Conservation (phyloP, 2,113 vertebrate genomes). For the Pelecanoides urinatrix region DNA sequence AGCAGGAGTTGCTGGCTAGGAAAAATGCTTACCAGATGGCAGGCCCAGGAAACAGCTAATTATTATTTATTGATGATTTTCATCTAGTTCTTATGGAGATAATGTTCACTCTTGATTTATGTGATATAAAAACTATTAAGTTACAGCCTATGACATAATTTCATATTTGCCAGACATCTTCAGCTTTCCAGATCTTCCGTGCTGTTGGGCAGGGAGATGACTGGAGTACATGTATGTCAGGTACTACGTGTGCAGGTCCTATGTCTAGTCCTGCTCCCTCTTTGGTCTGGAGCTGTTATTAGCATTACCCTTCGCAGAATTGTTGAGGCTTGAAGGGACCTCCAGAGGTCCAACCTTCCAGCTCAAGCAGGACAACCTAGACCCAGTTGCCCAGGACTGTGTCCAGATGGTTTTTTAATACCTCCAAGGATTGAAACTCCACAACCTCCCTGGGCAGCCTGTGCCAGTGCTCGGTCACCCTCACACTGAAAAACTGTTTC, state of each 20-base stretch:
- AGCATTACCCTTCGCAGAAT: neutral
- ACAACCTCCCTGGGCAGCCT: neutral
- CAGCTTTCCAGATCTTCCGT: neutral
- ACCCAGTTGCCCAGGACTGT: neutral
- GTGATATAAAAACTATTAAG: neutral
- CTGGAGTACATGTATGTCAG: accelerated
- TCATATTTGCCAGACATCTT: neutral
- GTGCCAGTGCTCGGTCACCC: neutral
- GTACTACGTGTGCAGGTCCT: accelerated
- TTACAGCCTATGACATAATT: neutral
- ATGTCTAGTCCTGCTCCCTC: neutral
- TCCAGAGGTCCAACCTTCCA: accelerated
- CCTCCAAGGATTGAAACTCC: neutral
- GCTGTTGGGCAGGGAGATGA: neutral
- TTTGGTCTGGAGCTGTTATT: neutral
- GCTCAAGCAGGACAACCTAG: neutral
- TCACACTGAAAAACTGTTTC: neutral
- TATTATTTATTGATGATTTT: slow-evolving; percentile 51
- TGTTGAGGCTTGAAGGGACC: neutral
- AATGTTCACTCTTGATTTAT: neutral
- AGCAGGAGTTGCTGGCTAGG: slow-evolving; percentile 21
- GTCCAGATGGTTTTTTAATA: neutral
- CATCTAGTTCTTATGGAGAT: slow-evolving; percentile 17
- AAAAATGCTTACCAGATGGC: slow-evolving; percentile 35
- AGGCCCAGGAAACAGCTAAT: slow-evolving; percentile 53